Percentiles rank a stretch among this genome's conserved stretches.
Evolutionary conservation across 2,113 vertebrate species (phyloP).

Genomic region (Hippopotamus amphibius): DNA sequence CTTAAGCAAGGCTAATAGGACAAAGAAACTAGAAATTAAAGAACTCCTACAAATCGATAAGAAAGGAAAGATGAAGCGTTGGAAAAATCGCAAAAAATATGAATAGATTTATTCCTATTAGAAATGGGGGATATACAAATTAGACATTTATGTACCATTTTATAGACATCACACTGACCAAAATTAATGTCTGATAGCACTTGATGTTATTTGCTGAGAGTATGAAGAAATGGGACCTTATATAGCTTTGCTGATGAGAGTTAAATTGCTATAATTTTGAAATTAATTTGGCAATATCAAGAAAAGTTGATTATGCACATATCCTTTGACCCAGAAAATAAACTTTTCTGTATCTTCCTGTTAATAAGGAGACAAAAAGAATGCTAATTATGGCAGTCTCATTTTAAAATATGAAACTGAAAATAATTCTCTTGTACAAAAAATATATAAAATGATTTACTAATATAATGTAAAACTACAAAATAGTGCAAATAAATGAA

Average conservation of each 20-base stretch:
- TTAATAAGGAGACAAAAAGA: neutral
- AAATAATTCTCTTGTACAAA: neutral
- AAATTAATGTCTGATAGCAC: neutral
- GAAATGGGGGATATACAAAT: neutral
- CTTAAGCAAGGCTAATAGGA: neutral
- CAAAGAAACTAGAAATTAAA: neutral
- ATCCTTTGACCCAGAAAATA: slow-evolving; percentile 36
- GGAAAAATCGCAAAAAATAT: neutral
- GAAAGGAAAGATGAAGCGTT: neutral
- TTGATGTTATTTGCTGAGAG: neutral
- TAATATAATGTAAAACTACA: neutral
- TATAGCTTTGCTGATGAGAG: neutral
- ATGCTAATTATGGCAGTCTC: neutral
- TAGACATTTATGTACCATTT: neutral
- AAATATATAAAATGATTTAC: neutral
- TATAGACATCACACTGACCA: neutral
- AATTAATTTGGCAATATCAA: slow-evolving; percentile 12
- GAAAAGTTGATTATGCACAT: neutral
- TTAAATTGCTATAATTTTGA: slow-evolving; percentile 27
- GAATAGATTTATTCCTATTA: neutral
- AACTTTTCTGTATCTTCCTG: neutral
- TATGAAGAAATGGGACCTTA: neutral
- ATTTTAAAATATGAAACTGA: slow-evolving; percentile 15
- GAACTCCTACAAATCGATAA: neutral
- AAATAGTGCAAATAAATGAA: neutral